Conservation (phyloP, 2,797 vertebrate species). For the Mallotus villosus region DNA sequence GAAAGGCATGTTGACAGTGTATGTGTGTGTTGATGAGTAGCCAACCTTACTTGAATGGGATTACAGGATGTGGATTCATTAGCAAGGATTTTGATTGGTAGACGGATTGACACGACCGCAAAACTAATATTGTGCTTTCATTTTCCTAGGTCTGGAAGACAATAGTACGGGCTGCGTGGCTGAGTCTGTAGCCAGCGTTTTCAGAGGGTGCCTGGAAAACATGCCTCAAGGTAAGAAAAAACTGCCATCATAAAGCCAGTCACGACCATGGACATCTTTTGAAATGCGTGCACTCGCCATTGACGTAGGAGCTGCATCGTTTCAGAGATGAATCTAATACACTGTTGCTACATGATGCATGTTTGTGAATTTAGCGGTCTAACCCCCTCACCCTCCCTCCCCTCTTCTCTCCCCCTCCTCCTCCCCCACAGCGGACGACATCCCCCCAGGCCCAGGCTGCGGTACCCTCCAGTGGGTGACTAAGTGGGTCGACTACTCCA, state of each 20-base stretch:
- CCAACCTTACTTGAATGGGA: too few species aligned
- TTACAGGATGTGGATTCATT: too few species aligned
- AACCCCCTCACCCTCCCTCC: neutral
- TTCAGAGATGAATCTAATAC: neutral
- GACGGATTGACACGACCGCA: too few species aligned
- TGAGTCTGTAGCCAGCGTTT: slow-evolving; percentile 89
- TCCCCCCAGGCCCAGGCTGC: slow-evolving; percentile 83
- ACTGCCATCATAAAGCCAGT: neutral
- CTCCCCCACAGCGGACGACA: slow-evolving; percentile 71
- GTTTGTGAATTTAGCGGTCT: neutral
- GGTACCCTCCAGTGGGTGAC: slow-evolving; percentile 95
- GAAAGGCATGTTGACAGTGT: neutral
- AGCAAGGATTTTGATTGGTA: too few species aligned
- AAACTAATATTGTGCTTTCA: neutral
- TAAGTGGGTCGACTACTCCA: slow-evolving; percentile 99
- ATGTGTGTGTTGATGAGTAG: too few species aligned
- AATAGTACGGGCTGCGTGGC: slow-evolving; percentile 91
- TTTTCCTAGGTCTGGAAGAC: slow-evolving; percentile 87
- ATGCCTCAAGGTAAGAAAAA: slow-evolving; percentile 84
- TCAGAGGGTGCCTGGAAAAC: slow-evolving; percentile 91
- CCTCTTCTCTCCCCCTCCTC: neutral
- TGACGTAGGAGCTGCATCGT: neutral
- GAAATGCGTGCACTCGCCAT: neutral
- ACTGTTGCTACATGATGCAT: neutral
- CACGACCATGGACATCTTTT: too few species aligned